Percentiles rank a stretch among this genome's conserved stretches.
Evolutionary conservation across 30 jellyfish, hydroid and myxozoan species (phyloP).

Genomic region (Mastigias papua): DNA sequence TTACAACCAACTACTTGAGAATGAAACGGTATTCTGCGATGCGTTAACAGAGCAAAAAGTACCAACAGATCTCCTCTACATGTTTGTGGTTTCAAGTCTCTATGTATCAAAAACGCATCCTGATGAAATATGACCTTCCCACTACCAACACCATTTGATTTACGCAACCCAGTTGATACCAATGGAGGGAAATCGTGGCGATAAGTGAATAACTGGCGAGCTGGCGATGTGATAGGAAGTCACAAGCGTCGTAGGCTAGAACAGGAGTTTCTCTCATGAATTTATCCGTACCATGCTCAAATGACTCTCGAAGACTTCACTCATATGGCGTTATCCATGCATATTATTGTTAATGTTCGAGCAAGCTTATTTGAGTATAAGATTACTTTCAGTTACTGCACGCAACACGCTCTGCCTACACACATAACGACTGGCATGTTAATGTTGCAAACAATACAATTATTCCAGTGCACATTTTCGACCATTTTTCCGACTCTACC

Average conservation of each 20-base stretch:
- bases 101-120: slow-evolving; percentile 10
- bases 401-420: slow-evolving; percentile 62
- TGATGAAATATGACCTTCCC: slow-evolving; percentile 20
- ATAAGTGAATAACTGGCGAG: background rate
- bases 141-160: background rate
- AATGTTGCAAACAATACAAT: slow-evolving; percentile 55
- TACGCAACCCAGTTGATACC: background rate
- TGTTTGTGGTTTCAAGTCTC: background rate
- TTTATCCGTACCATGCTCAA: background rate
- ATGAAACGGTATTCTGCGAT: background rate
- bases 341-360: background rate
- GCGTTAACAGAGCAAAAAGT: background rate
- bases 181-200: background rate
- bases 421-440: slow-evolving; percentile 62
- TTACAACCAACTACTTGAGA: background rate
- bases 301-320: background rate
- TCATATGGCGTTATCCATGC: background rate
- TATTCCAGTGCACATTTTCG: slow-evolving; percentile 33
- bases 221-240: background rate
- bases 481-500: slow-evolving; percentile 30
- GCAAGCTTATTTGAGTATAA: background rate
- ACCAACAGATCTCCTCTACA: background rate
- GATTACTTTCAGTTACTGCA: slow-evolving; percentile 10
- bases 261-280: background rate
- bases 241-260: background rate